phyloP scores from a whole-genome alignment of 2,888 invertebrate genomes.

The Malacosoma neustria region DNA sequence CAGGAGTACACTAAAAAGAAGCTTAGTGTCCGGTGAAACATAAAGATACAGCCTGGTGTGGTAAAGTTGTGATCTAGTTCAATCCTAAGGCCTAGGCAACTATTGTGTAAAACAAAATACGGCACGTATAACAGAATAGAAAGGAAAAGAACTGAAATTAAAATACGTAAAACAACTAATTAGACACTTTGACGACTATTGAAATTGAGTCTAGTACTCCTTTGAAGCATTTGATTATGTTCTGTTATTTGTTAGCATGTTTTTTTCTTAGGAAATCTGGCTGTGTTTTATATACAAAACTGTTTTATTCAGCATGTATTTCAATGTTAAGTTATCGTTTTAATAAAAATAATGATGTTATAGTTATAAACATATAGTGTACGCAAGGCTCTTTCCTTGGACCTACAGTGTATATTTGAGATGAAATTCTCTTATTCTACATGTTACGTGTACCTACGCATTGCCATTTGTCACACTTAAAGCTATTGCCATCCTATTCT shows the following conservation, averaged over 20 bases:
- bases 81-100: slow-evolving; percentile 73
- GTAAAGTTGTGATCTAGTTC: slow-evolving; percentile 70
- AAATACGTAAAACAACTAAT: slow-evolving; percentile 60
- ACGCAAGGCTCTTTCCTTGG: slow-evolving; percentile 36
- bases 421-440: slow-evolving; percentile 22
- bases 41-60: slow-evolving; percentile 70
- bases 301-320: background rate
- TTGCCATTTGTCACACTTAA: slow-evolving; percentile 64
- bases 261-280: slow-evolving; percentile 21
- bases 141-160: slow-evolving; percentile 46
- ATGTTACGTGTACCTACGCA: slow-evolving; percentile 51
- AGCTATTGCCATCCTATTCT: slow-evolving; percentile 47
- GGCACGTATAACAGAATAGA: slow-evolving; percentile 58
- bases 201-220: slow-evolving; percentile 67
- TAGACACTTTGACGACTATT: slow-evolving; percentile 67
- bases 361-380: slow-evolving; percentile 22
- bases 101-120: slow-evolving; percentile 67
- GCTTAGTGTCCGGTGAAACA: slow-evolving; percentile 71
- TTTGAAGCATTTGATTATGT: slow-evolving; percentile 62
- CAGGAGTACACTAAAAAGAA: slow-evolving; percentile 73
- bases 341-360: background rate
- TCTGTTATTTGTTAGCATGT: slow-evolving; percentile 43
- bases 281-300: slow-evolving; percentile 2
- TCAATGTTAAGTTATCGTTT: background rate
- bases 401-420: slow-evolving; percentile 25